These are phyloP conservation scores for Cetoscarus ocellatus DNA, from an alignment of 2,797 vertebrate genomes.

Conservation along the genomic window DNA sequence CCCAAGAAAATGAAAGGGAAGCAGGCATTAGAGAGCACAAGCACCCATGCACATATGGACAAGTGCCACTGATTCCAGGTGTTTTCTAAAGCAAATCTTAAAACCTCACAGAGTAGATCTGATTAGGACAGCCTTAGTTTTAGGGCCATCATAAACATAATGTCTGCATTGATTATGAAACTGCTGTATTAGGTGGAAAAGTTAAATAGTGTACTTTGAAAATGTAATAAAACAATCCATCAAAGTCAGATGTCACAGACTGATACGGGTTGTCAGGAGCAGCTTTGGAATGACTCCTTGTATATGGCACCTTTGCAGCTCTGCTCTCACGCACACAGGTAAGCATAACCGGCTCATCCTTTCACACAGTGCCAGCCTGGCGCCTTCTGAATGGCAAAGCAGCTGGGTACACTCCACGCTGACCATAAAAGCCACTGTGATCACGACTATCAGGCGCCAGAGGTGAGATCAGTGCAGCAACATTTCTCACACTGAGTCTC, in stretches of 20 bases:
- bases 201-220: too few relatives aligned
- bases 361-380: constrained; percentile 70
- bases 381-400: constrained; percentile 82
- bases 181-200: too few relatives aligned
- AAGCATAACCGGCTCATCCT: constrained; percentile 60
- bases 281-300: constrained; percentile 52
- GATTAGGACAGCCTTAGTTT: too few relatives aligned
- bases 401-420: constrained; percentile 77
- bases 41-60: too few relatives aligned
- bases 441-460: constrained; percentile 79
- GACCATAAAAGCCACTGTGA: constrained; percentile 78
- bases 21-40: too few relatives aligned
- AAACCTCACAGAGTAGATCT: too few relatives aligned
- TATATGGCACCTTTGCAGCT: constrained; percentile 51
- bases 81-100: too few relatives aligned
- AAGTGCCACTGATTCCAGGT: too few relatives aligned
- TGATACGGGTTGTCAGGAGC: constrained; percentile 43
- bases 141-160: too few relatives aligned
- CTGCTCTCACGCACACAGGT: constrained; percentile 65
- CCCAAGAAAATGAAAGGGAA: too few relatives aligned
- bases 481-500: constrained; percentile 51
- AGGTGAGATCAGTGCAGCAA: constrained; percentile 60
- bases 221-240: background rate
- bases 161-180: too few relatives aligned
- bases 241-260: constrained; percentile 24